A percentile compares a stretch with the other conserved stretches of the same genome.
These are phyloP conservation scores for Gracilinanus agilis DNA, from an alignment of 2,113 vertebrate genomes.

Conservation along the genomic window DNA sequence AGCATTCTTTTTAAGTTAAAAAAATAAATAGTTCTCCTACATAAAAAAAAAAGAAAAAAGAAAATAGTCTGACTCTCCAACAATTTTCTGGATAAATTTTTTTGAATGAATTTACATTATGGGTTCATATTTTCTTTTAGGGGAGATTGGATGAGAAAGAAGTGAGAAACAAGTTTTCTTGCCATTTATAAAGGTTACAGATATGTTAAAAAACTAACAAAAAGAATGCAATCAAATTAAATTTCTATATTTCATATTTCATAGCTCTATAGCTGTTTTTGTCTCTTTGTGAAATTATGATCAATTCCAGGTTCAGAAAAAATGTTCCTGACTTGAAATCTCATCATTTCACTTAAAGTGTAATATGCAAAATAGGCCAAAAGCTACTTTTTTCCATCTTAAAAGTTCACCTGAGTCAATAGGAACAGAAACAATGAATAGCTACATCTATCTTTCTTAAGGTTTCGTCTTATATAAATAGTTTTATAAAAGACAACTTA, in stretches of 20 bases:
- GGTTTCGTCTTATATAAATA: conserved; percentile 3
- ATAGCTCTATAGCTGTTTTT: background rate
- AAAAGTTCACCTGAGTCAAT: background rate
- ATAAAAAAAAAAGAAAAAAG: too few species aligned
- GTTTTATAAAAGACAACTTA: background rate
- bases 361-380: background rate
- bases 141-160: background rate
- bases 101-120: background rate
- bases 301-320: conserved; percentile 8
- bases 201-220: too few species aligned
- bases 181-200: too few species aligned
- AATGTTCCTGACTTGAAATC: background rate
- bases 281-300: conserved; percentile 1
- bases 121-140: background rate
- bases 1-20: too few species aligned
- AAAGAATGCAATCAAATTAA: conserved; percentile 8
- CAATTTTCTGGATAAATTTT: too few species aligned
- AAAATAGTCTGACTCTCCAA: too few species aligned
- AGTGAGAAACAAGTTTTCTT: background rate
- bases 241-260: background rate
- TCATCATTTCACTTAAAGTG: background rate
- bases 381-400: too few species aligned
- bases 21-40: too few species aligned
- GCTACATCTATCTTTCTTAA: background rate
- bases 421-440: background rate